These are phyloP conservation scores for Gila orcuttii DNA, from an alignment of 2,113 vertebrate species.

Conservation along the genomic window DNA sequence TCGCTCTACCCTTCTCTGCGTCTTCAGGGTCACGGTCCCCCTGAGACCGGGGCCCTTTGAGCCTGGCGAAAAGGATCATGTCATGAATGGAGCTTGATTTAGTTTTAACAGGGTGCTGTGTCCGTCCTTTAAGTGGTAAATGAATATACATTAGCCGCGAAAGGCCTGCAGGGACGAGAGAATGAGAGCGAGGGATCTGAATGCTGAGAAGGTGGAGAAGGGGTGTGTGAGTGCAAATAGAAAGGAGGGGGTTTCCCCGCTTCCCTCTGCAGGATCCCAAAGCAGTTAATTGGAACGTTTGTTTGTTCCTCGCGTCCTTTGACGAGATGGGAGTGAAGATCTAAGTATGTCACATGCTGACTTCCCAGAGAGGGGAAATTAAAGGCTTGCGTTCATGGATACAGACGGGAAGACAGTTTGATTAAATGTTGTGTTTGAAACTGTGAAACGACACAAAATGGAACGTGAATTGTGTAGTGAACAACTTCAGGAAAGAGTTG, in stretches of 20 bases:
- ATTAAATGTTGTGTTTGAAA: neutral
- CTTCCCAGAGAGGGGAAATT: conserved; percentile 67
- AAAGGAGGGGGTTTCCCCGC: conserved; percentile 38
- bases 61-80: conserved; percentile 54
- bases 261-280: conserved; percentile 74
- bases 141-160: conserved; percentile 79
- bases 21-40: conserved; percentile 53
- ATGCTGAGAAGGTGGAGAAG: conserved; percentile 58
- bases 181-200: conserved; percentile 53
- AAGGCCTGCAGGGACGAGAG: conserved; percentile 61
- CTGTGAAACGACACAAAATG: neutral
- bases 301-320: conserved; percentile 76
- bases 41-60: conserved; percentile 44
- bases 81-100: conserved; percentile 71
- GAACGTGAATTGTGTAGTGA: neutral
- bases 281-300: conserved; percentile 80
- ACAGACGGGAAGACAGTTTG: neutral
- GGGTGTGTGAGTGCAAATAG: conserved; percentile 51
- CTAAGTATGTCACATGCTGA: conserved; percentile 77
- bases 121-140: conserved; percentile 74
- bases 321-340: conserved; percentile 76
- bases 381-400: conserved; percentile 65
- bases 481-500: neutral
- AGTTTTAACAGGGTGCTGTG: conserved; percentile 71
- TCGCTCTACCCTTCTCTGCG: conserved; percentile 33